These are phyloP conservation scores for Meloe dianella DNA, from an alignment of 2,888 invertebrate species.

Conservation along the genomic window DNA sequence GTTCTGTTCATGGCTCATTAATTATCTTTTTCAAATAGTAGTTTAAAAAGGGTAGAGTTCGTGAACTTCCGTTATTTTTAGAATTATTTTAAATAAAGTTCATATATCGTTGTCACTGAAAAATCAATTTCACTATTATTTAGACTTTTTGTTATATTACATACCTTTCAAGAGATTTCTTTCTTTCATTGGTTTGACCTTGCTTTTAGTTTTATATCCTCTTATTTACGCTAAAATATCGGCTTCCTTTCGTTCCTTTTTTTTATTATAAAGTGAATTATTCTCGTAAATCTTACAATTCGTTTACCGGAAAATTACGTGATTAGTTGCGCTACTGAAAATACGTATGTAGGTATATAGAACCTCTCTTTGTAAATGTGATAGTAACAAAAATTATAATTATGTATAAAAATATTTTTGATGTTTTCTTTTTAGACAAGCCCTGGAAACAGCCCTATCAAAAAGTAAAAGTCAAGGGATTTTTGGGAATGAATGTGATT, in stretches of 20 bases:
- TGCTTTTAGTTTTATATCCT: neutral
- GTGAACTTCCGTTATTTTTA: slow-evolving; percentile 18
- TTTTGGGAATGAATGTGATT: slow-evolving; percentile 24
- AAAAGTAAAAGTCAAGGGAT: slow-evolving; percentile 53
- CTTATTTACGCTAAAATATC: slow-evolving; percentile 24
- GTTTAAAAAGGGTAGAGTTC: slow-evolving; percentile 24
- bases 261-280: no score
- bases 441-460: slow-evolving; percentile 47
- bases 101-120: neutral
- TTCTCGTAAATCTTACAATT: no score
- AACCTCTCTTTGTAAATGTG: no score
- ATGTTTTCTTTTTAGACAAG: slow-evolving; percentile 47
- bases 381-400: no score
- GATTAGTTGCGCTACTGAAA: neutral
- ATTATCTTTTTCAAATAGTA: slow-evolving; percentile 16
- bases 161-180: neutral
- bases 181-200: neutral
- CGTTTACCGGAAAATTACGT: neutral
- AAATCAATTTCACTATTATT: neutral
- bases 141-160: neutral
- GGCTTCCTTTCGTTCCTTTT: neutral
- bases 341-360: no score
- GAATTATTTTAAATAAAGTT: neutral
- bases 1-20: slow-evolving; percentile 27
- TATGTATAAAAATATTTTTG: neutral